Evolutionary conservation across 2,888 invertebrate genomes (phyloP), one percentile per base, ranked within the genome.

Genomic region (Xylophagus ater): DNA sequence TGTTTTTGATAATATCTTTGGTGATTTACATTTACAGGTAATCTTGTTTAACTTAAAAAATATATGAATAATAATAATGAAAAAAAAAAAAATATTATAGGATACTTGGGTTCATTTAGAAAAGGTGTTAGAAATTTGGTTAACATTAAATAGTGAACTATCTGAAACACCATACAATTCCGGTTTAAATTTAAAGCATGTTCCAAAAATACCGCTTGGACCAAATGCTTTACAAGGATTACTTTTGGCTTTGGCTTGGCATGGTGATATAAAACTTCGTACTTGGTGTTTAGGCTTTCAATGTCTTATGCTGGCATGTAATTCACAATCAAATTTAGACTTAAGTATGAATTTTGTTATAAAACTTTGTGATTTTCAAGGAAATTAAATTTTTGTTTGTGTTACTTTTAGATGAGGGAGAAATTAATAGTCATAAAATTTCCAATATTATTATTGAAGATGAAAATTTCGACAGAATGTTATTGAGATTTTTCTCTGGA

Each of bases 91-190:
- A n/a, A 12, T 15, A 7, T 51, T 51, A 4, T 61, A 79, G 72
- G 74, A 77, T 60, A 75, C 78, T 35, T 77, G 82, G 57, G 73
- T 79, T 14, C 81, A 81, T 57, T 72, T 90, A 57, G 90, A 90
- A 64, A 77, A 85, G 56, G 78, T 87, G 34, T 68, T 90, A 24
- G 83, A 87, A 48, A 68, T 90, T 49, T 92, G 90, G 87, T 68
- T 92, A 45, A 88, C 86, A 3, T 67, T 90, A 45, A 88, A 87
- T 73, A 71, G 82, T 28, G 64, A 65, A 45, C 49, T 64, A 10
- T 53, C 62, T 2, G 62, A 66, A 31, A 56, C 67, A 34, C 55
- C 62, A 0, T 62, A 59, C 31, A 59, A 64, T 29, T 60, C 67
- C n/a, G 72, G 71, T 26, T 73, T 76, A 45, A 70, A 72, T 47